phyloP scores from a whole-genome alignment of 2,888 invertebrate genomes.

The Eumerus sabulonum region DNA sequence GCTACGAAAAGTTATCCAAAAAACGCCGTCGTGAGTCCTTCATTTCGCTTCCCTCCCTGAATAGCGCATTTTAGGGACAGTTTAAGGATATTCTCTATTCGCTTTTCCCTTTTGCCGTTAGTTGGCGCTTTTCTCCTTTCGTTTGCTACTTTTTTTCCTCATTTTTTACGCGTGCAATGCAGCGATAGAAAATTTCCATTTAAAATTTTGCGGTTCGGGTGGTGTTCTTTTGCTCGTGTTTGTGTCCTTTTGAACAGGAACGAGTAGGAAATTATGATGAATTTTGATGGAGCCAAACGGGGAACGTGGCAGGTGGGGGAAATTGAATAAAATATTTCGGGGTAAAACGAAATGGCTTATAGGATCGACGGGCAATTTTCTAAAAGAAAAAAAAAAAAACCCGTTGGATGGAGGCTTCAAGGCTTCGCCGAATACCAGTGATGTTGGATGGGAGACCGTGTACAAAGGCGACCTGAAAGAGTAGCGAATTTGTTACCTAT shows the following conservation, averaged over 20 bases:
- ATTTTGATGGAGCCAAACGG: constrained; percentile 19
- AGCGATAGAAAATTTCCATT: constrained; percentile 45
- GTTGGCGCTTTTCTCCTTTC: constrained; percentile 46
- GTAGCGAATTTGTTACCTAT: no score
- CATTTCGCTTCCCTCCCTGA: constrained; percentile 1
- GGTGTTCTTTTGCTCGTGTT: background rate
- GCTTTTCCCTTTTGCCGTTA: no score
- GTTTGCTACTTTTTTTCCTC: constrained; percentile 1
- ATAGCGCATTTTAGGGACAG: constrained; percentile 48
- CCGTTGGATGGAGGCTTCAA: no score
- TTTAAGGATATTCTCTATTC: constrained; percentile 55
- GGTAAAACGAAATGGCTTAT: constrained; percentile 25
- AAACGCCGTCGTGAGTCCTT: constrained; percentile 22
- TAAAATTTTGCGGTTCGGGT: constrained; percentile 26
- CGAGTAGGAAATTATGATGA: constrained; percentile 37
- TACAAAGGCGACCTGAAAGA: no score
- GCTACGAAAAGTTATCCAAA: constrained; percentile 40
- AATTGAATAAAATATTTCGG: constrained; percentile 6
- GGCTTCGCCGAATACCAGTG: background rate
- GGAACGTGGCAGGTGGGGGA: background rate
- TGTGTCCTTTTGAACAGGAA: background rate
- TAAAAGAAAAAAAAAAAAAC: background rate
- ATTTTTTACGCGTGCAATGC: constrained; percentile 18
- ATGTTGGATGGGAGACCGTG: no score
- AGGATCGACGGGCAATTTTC: constrained; percentile 12